A percentile compares a stretch with the other conserved stretches of the same genome.
phyloP scores from a whole-genome alignment of 2,113 vertebrate genomes.

The Zosterops hypoxanthus region DNA sequence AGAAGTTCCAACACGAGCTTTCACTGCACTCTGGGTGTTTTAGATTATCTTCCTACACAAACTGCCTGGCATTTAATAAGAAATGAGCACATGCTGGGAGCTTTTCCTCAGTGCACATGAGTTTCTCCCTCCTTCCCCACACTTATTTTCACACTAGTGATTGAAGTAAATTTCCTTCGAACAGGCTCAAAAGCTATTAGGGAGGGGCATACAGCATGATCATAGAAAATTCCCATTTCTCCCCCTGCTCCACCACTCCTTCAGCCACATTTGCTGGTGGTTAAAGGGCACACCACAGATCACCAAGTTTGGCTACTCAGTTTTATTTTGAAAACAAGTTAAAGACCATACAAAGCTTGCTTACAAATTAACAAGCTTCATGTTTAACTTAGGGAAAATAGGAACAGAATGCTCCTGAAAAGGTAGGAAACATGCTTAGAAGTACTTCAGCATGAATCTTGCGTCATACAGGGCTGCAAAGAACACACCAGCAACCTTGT shows the following conservation, averaged over 20 bases:
- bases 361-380: background rate
- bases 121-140: background rate
- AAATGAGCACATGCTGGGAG: fast-evolving
- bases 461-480: background rate
- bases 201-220: too few relatives aligned
- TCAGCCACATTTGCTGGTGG: background rate
- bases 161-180: background rate
- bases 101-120: fast-evolving
- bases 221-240: background rate
- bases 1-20: background rate
- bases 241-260: background rate
- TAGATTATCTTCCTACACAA: background rate
- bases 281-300: background rate
- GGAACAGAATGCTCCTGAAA: background rate
- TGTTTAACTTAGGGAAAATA: background rate
- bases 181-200: background rate
- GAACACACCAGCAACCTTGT: background rate
- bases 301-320: background rate
- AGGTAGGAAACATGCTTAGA: constrained; percentile 24
- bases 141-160: background rate
- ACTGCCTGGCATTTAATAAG: background rate
- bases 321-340: constrained; percentile 20
- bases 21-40: background rate
- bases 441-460: background rate
- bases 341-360: background rate